phyloP scores from a whole-genome alignment of 2,797 vertebrate species.

The Tenualosa thibaudeaui region DNA sequence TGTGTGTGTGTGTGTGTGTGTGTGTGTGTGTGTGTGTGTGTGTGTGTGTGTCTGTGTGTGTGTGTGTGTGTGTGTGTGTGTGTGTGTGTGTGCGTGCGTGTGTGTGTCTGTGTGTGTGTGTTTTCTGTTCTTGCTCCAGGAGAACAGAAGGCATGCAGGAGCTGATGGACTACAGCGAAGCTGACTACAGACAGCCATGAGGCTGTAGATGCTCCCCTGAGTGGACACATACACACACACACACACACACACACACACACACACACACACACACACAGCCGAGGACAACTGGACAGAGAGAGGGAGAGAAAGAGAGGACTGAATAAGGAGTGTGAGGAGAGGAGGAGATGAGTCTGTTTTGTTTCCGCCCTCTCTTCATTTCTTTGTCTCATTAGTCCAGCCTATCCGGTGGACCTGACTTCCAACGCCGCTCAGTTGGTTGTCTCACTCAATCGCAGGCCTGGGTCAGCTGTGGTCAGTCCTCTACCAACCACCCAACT shows the following conservation, averaged over 20 bases:
- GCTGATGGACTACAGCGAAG: neutral
- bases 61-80: no score
- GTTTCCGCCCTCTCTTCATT: neutral
- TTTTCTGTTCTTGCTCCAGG: neutral
- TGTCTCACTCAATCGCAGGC: neutral
- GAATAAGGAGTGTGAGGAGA: constrained; percentile 28
- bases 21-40: no score
- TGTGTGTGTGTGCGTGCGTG: no score
- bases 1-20: no score
- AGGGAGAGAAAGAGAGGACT: neutral
- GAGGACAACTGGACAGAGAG: neutral
- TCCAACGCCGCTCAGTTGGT: neutral
- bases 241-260: neutral
- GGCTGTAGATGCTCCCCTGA: constrained; percentile 59
- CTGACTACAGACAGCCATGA: constrained; percentile 54
- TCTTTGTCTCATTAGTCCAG: neutral
- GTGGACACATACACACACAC: constrained; percentile 31
- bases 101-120: no score
- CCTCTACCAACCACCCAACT: neutral
- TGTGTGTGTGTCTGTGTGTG: no score
- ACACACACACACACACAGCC: neutral
- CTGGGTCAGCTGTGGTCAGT: neutral
- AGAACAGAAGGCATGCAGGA: neutral
- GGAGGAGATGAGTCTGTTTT: neutral
- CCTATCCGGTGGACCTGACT: neutral